Evolutionary conservation across 1,140 invertebrate genomes (phyloP), one percentile per base, ranked within the genome.

Genomic region (Ooceraea biroi): DNA sequence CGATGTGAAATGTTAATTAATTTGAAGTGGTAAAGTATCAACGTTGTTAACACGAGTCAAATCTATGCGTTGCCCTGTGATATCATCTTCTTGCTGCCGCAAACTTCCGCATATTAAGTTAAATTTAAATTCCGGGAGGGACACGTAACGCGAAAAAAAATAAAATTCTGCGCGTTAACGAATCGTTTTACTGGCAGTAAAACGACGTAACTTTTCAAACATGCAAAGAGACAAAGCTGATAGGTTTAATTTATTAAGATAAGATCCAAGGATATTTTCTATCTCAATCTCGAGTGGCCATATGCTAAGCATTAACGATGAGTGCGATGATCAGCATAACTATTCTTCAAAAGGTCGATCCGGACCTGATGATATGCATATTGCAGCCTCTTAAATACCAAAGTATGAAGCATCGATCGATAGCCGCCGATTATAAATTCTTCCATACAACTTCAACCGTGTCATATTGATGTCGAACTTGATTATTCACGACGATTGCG

Each of bases 291-390:
- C 36, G 36, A 12, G 14, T 36, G 36, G 36, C 7, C n/a, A n/a
- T n/a, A n/a, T n/a, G n/a, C n/a, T n/a, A 10, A 4, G 17, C 4
- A 69, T 30, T 46, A 76, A 55, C 36, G 1, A 41, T 46, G 12
- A 30, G 74, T 73, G 55, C 71, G n/a, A 82, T 95, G 95, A 95
- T 96, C 94, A 96, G 95, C 96, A 96, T 96, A 96, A 95, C 96
- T 96, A 95, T 95, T 95, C 98, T 98, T 97, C 97, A 98, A 98
- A 97, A 97, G 97, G 96, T 97, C 97, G 97, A 97, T 97, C 97
- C 96, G 97, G 96, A 97, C 98, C 96, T 97, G 97, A 97, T 96
- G 96, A 96, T 97, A 96, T 96, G 96, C 91, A 89, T 88, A 89
- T 84, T 82, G 72, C 55, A 58, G 0, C 10, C 10, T 61, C 0